Evolutionary conservation across 2,797 vertebrate genomes (phyloP), one percentile per base, ranked within the genome.

Genomic region (Girardinus metallicus): DNA sequence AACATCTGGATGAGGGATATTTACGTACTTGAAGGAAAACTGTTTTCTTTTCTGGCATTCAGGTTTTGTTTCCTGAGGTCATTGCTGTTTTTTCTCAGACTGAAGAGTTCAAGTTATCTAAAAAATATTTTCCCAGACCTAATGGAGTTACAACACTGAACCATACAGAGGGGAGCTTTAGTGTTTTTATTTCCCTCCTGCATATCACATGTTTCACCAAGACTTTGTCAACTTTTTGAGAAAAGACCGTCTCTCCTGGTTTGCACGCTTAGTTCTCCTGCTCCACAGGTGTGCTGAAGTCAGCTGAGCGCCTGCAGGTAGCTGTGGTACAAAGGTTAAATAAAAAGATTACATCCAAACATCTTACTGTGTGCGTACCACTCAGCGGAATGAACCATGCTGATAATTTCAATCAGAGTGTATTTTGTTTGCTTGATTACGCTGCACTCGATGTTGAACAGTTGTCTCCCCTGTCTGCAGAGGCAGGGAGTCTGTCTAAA

Each of bases 361-460:
- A 73, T 74, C 4, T 57, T 57, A 41, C 73, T 55, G 51, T 74
- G 53, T 10, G 23, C 29, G 29, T 26, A 74, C 47, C 31, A 23
- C 31, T 74, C 46, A 21, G 29, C 11, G 15, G 51, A 53, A 43
- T 43, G n/a, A 57, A 43, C 23, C 51, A 55, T 39, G 51, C 53
- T 43, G 68, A 75, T 75, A 57, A 57, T 75, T 75, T 57, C 36
- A 75, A 75, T 57, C 73, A 57, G 34, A n/a, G 36, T 57, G 51
- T n/a, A 51, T 51, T 74, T 74, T 74, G 51, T 39, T 57, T 57
- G 36, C 73, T 75, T 75, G 36, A 75, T 75, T 75, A 75, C 23
- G 23, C 53, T 29, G 15, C 31, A 75, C 47, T 74, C 51, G 36
- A 41, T 29, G 39, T 23, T 16, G 73, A 74, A 74, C 31, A 74